phyloP scores from a whole-genome alignment of 2,113 vertebrate species.

The Sceloporus tristichus region DNA sequence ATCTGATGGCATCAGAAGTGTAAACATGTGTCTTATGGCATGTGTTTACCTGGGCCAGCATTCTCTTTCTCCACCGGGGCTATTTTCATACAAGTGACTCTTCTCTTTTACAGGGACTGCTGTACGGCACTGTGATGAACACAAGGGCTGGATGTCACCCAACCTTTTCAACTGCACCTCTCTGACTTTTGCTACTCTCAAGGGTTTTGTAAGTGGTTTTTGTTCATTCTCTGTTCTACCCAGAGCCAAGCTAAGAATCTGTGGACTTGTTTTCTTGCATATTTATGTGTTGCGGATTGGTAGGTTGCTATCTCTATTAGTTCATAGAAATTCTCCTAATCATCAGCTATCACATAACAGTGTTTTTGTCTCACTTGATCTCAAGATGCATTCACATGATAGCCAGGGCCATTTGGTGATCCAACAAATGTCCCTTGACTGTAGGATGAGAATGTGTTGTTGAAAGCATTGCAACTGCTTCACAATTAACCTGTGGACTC shows the following conservation, averaged over 20 bases:
- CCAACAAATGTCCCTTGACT: background rate
- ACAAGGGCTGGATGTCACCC: slow-evolving; percentile 94
- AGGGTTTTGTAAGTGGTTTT: slow-evolving; percentile 82
- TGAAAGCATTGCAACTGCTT: background rate
- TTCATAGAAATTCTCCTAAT: background rate
- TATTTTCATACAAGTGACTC: background rate
- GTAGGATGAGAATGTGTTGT: background rate
- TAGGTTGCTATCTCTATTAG: background rate
- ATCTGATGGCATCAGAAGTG: background rate
- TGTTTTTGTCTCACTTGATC: background rate
- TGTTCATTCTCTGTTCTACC: background rate
- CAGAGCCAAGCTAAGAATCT: background rate
- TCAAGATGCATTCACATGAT: background rate
- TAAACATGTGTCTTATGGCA: background rate
- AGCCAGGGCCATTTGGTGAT: background rate
- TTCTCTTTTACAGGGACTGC: slow-evolving; percentile 83
- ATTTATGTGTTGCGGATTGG: background rate
- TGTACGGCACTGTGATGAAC: slow-evolving; percentile 94
- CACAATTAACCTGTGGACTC: background rate
- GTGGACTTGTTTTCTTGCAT: background rate
- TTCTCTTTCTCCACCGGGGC: background rate
- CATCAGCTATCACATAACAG: background rate
- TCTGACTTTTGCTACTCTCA: slow-evolving; percentile 87
- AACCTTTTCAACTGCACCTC: slow-evolving; percentile 96
- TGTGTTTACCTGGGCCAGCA: background rate